These are phyloP conservation scores for Hemicordylus capensis DNA, from an alignment of 2,113 vertebrate genomes.

Conservation along the genomic window DNA sequence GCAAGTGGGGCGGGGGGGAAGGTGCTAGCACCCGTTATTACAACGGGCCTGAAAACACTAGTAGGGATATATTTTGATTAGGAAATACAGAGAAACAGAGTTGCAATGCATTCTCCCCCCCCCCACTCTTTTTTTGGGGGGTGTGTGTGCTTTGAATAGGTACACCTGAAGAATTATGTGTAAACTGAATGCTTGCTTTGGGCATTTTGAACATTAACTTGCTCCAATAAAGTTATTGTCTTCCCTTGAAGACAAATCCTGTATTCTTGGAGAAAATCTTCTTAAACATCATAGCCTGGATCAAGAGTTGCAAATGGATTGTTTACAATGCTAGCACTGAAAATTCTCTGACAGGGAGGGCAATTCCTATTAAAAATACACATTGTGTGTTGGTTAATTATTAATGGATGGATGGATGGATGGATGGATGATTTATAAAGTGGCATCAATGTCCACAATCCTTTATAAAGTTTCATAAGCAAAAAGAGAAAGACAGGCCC, in stretches of 20 bases:
- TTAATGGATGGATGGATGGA: neutral
- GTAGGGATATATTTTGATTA: neutral
- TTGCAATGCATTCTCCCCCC: too few relatives aligned
- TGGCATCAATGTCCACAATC: neutral
- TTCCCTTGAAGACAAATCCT: neutral
- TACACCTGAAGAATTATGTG: neutral
- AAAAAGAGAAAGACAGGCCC: neutral
- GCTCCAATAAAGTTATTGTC: neutral
- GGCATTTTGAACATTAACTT: neutral
- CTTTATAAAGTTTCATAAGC: conserved; percentile 9
- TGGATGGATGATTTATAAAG: conserved; percentile 9
- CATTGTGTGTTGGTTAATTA: conserved; percentile 22
- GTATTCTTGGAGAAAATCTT: neutral
- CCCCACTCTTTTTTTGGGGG: too few relatives aligned
- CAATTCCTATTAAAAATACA: conserved; percentile 4
- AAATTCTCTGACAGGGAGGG: neutral
- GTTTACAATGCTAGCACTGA: neutral
- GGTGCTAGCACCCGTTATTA: too few relatives aligned
- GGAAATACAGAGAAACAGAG: neutral
- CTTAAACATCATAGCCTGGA: neutral
- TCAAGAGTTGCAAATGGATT: neutral
- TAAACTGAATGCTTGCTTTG: conserved; percentile 5
- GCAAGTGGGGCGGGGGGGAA: too few relatives aligned
- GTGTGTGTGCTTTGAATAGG: neutral
- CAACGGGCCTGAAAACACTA: too few relatives aligned